These are phyloP conservation scores for Platycnemis pennipes DNA, from an alignment of 2,888 invertebrate genomes.

Conservation along the genomic window DNA sequence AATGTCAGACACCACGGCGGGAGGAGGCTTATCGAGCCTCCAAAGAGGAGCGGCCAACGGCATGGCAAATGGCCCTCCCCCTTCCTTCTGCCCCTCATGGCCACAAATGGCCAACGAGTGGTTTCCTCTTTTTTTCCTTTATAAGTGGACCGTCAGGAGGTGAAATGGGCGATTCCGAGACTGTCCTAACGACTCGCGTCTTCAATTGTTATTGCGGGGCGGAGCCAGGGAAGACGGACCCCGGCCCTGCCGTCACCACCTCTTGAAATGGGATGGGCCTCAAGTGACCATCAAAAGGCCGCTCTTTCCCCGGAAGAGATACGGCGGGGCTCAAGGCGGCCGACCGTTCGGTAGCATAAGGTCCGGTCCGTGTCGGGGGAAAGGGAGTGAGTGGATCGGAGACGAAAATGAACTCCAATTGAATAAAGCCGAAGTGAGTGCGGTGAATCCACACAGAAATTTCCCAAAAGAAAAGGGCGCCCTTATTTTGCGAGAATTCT, in stretches of 20 bases:
- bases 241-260: too few relatives aligned
- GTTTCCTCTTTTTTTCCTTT: not conserved
- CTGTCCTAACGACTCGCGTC: not conserved
- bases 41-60: not conserved
- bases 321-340: not conserved
- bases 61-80: not conserved
- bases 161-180: constrained; percentile 32
- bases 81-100: not conserved
- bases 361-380: not conserved
- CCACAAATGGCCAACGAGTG: not conserved
- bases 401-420: not conserved
- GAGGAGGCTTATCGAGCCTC: not conserved
- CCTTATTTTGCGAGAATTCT: too few relatives aligned
- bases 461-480: too few relatives aligned
- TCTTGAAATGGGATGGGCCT: not conserved
- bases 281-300: not conserved
- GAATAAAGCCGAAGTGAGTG: not conserved
- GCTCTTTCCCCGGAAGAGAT: not conserved
- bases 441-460: too few relatives aligned
- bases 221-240: not conserved
- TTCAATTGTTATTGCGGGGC: constrained; percentile 21
- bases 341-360: not conserved
- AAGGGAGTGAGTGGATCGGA: not conserved
- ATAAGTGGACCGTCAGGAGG: constrained; percentile 27
- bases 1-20: too few relatives aligned